Conservation (phyloP, 2,797 vertebrate genomes). For the Dendrocincla fuliginosa region DNA sequence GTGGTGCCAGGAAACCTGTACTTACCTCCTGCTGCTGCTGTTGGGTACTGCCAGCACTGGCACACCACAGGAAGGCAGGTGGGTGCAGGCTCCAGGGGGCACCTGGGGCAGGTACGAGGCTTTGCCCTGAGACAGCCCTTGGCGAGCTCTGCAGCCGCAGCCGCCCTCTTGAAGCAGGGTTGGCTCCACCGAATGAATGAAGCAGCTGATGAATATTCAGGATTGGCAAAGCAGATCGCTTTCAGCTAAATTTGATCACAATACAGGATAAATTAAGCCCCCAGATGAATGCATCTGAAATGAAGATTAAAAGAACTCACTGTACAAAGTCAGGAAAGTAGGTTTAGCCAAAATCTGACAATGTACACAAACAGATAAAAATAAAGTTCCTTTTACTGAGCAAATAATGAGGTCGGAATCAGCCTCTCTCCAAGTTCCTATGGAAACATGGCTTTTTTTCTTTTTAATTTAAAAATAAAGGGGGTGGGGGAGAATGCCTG, state of each 20-base stretch:
- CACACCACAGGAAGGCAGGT: not conserved
- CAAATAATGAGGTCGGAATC: slow-evolving; percentile 60
- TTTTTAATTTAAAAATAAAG: slow-evolving; percentile 58
- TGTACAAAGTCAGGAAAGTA: slow-evolving; percentile 71
- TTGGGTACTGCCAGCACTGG: not conserved
- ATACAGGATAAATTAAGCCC: slow-evolving; percentile 75
- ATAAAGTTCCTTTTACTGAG: slow-evolving; percentile 76
- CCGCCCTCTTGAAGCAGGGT: not conserved
- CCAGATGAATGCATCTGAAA: slow-evolving; percentile 74
- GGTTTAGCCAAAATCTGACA: slow-evolving; percentile 71
- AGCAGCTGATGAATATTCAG: slow-evolving; percentile 74
- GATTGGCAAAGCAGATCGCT: slow-evolving; percentile 58
- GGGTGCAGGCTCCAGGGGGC: not conserved
- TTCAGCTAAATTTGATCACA: slow-evolving; percentile 78
- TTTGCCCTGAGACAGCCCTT: not conserved
- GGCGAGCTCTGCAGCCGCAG: not conserved
- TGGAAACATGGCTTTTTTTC: slow-evolving; percentile 72
- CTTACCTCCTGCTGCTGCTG: not conserved
- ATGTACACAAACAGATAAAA: slow-evolving; percentile 72
- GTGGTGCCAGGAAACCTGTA: rapidly evolving
- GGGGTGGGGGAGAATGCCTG: slow-evolving; percentile 55
- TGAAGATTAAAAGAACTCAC: slow-evolving; percentile 71
- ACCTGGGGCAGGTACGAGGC: not conserved
- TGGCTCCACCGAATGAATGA: slow-evolving; percentile 63
- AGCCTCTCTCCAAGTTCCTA: slow-evolving; percentile 73